These are phyloP conservation scores for Struthidea cinerea DNA, from an alignment of 2,113 vertebrate genomes.

Conservation along the genomic window DNA sequence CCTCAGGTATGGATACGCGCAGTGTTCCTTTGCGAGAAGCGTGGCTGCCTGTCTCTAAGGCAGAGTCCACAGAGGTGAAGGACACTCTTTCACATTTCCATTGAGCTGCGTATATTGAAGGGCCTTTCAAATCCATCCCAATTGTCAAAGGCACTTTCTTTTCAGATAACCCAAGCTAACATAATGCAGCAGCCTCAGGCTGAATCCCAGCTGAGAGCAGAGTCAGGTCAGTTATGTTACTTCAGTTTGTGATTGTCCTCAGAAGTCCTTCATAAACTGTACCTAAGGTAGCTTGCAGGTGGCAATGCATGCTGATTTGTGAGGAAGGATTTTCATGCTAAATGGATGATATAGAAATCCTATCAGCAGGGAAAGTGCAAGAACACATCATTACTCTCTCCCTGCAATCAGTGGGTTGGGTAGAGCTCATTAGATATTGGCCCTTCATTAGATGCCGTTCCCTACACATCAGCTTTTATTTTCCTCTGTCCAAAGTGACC, in stretches of 20 bases:
- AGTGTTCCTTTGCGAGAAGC: not conserved
- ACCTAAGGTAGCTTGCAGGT: not conserved
- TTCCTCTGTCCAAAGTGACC: not conserved
- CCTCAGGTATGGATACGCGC: rapidly evolving
- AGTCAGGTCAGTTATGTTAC: not conserved
- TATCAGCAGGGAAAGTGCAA: not conserved
- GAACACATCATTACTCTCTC: not conserved
- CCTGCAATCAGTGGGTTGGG: not conserved
- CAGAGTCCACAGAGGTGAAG: not conserved
- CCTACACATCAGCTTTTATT: not conserved
- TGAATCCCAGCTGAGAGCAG: not conserved
- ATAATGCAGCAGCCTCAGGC: not conserved
- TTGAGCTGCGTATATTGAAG: not conserved
- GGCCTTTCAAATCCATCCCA: not conserved
- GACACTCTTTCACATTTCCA: not conserved
- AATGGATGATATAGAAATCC: not conserved
- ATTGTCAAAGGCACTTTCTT: not conserved
- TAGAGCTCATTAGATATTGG: not conserved
- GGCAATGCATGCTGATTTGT: not conserved
- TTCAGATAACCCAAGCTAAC: not conserved
- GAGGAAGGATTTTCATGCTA: not conserved
- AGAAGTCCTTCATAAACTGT: not conserved
- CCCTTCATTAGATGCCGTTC: not conserved
- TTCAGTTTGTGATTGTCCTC: not conserved
- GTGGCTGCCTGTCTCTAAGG: not conserved